phyloP scores from a whole-genome alignment of 1,140 invertebrate species.

The Drosophila arizonae region DNA sequence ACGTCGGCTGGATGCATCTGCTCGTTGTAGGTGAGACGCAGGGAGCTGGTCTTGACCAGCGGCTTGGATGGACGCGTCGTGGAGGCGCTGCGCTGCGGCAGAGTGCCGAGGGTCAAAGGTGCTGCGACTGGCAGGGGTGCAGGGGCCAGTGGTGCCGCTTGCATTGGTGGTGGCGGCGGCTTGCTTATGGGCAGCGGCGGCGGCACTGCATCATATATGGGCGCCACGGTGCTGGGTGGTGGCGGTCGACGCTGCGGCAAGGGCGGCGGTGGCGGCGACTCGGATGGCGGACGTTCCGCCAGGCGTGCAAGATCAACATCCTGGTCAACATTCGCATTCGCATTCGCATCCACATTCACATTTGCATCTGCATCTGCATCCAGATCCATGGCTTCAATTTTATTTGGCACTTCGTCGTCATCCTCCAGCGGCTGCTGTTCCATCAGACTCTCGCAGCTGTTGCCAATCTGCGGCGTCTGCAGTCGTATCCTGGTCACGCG shows the following conservation, averaged over 20 bases:
- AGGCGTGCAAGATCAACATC: slow-evolving; percentile 1
- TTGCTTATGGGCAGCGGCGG: slow-evolving; percentile 55
- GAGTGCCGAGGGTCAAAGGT: background rate
- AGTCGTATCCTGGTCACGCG: slow-evolving; percentile 62
- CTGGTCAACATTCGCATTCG: background rate
- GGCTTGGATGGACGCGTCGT: slow-evolving; percentile 68
- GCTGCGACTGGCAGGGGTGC: background rate
- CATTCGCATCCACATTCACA: background rate
- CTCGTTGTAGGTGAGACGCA: slow-evolving; percentile 74
- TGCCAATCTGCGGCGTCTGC: slow-evolving; percentile 57
- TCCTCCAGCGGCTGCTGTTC: slow-evolving; percentile 56
- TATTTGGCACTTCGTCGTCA: slow-evolving; percentile 12
- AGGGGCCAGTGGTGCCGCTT: background rate
- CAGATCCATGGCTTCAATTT: background rate
- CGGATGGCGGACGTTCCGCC: slow-evolving; percentile 55
- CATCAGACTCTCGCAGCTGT: slow-evolving; percentile 67
- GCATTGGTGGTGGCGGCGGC: slow-evolving; percentile 37
- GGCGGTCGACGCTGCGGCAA: slow-evolving; percentile 60
- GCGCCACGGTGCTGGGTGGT: slow-evolving; percentile 10
- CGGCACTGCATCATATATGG: slow-evolving; percentile 66
- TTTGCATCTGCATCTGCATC: slow-evolving; percentile 2
- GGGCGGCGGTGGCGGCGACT: slow-evolving; percentile 62
- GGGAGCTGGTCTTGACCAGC: slow-evolving; percentile 73
- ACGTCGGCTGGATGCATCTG: slow-evolving; percentile 68
- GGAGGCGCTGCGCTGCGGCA: slow-evolving; percentile 63